Conservation (phyloP, 2,888 invertebrate species). For the Drosophila parthenogenetica region DNA sequence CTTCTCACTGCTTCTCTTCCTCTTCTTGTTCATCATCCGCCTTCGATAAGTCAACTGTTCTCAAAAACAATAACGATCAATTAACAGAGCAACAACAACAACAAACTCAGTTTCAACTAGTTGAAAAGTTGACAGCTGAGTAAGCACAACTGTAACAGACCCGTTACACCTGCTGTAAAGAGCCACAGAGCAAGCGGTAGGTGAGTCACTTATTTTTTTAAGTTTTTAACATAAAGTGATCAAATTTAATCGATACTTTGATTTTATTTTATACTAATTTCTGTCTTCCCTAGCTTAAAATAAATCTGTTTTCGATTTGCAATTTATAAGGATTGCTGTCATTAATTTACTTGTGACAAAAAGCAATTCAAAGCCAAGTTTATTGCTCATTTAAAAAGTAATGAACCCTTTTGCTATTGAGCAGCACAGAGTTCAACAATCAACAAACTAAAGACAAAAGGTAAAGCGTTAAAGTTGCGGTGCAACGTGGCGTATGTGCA, state of each 20-base stretch:
- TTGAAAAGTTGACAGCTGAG: neutral
- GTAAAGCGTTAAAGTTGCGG: conserved; percentile 6
- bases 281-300: too few relatives aligned
- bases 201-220: too few relatives aligned
- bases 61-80: conserved; percentile 64
- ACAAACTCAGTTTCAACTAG: conserved; percentile 3
- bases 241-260: too few relatives aligned
- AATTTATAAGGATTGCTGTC: neutral
- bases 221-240: too few relatives aligned
- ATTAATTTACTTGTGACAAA: neutral
- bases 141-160: neutral
- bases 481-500: conserved; percentile 38
- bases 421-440: neutral
- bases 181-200: too few relatives aligned
- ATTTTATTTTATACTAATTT: neutral
- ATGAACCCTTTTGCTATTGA: neutral
- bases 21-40: neutral
- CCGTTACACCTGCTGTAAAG: neutral
- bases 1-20: neutral
- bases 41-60: conserved; percentile 48
- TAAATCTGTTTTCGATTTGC: neutral
- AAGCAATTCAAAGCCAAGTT: neutral
- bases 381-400: neutral
- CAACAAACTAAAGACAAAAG: conserved; percentile 3
- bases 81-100: conserved; percentile 46